Conservation (phyloP, 2,113 vertebrate species). For the Neodon shergylaensis region DNA sequence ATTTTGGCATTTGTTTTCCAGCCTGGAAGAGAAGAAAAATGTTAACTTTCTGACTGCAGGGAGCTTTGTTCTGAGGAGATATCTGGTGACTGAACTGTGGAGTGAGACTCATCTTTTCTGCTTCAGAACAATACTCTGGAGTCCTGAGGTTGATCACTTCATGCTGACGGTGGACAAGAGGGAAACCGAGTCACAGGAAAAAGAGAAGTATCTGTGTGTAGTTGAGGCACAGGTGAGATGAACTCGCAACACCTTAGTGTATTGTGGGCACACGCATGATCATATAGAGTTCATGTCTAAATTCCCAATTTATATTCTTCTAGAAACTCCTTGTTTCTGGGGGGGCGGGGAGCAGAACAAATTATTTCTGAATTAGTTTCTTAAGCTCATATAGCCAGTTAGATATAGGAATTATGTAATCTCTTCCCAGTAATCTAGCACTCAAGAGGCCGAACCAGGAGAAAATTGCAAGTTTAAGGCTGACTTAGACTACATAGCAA, state of each 20-base stretch:
- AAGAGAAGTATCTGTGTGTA: background rate
- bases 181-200: background rate
- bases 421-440: background rate
- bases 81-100: background rate
- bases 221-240: background rate
- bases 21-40: background rate
- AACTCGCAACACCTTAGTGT: background rate
- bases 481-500: background rate
- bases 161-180: background rate
- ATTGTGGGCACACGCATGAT: background rate
- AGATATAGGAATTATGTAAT: background rate
- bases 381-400: background rate
- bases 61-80: background rate
- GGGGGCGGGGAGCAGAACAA: background rate
- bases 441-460: background rate
- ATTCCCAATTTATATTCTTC: slow-evolving; percentile 33
- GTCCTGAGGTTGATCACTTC: background rate
- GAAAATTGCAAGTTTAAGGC: background rate
- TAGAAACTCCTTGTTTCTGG: background rate
- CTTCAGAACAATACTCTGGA: background rate
- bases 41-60: background rate
- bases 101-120: background rate
- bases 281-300: background rate
- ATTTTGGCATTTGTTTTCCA: background rate
- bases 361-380: slow-evolving; percentile 5